These are phyloP conservation scores for Dryoscopus gambensis DNA, from an alignment of 2,113 vertebrate species.

Conservation along the genomic window DNA sequence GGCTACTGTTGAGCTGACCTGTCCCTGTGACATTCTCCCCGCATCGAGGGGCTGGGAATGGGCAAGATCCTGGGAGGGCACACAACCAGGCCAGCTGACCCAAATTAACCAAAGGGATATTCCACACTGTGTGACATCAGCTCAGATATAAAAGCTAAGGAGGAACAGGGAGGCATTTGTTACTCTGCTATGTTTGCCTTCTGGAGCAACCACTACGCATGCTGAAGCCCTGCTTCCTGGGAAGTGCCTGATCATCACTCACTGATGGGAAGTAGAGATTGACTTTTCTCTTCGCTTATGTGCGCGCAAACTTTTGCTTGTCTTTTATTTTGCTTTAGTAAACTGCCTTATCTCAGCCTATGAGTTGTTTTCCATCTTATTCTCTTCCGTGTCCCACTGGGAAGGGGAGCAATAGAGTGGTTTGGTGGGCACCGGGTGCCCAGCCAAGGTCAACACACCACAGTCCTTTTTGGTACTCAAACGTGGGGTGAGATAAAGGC, in stretches of 20 bases:
- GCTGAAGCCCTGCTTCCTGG: background rate
- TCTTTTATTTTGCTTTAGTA: background rate
- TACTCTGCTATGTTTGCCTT: background rate
- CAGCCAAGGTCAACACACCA: background rate
- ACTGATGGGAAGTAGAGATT: background rate
- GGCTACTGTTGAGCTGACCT: background rate
- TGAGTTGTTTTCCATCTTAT: background rate
- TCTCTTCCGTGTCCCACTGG: background rate
- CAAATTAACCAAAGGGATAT: background rate
- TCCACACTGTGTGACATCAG: background rate
- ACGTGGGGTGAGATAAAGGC: background rate
- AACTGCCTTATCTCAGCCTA: background rate
- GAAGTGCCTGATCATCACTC: background rate
- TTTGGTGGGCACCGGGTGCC: background rate
- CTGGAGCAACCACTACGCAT: background rate
- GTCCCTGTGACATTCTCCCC: background rate
- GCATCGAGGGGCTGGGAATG: background rate
- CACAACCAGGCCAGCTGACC: background rate
- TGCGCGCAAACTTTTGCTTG: rapidly evolving
- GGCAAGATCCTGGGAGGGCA: background rate
- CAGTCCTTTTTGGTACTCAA: background rate
- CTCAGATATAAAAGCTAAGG: background rate
- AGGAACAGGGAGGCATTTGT: background rate
- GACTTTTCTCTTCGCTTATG: background rate
- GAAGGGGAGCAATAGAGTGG: rapidly evolving